Evolutionary conservation across 2,113 vertebrate species (phyloP).

Genomic region (Rhodinocichla rosea): DNA sequence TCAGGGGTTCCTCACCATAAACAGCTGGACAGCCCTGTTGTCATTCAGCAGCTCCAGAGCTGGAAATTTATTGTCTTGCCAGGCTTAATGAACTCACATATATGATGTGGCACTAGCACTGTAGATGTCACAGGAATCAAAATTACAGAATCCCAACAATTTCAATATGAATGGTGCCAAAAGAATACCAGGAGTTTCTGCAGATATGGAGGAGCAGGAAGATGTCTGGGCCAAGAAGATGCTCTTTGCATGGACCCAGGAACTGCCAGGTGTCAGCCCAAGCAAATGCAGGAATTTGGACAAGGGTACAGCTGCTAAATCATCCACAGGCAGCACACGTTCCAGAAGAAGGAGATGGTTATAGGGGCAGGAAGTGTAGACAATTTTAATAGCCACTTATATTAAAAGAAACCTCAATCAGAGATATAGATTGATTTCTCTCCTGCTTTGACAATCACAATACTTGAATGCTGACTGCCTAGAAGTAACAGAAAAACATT

Average conservation of each 20-base stretch:
- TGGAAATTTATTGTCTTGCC: background rate
- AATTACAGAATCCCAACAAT: background rate
- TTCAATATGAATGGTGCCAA: background rate
- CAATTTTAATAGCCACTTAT: background rate
- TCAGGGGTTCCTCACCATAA: background rate
- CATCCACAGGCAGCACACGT: accelerated
- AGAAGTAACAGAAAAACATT: background rate
- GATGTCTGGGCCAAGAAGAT: background rate
- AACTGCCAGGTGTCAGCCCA: background rate
- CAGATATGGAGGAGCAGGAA: background rate
- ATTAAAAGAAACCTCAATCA: background rate
- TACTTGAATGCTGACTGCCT: background rate
- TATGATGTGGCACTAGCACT: background rate
- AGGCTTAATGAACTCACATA: background rate
- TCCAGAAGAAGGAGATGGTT: background rate
- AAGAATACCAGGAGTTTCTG: background rate
- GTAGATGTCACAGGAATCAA: background rate
- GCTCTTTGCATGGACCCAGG: background rate
- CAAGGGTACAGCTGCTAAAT: background rate
- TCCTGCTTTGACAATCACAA: background rate
- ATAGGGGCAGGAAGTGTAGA: background rate
- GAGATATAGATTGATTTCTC: background rate
- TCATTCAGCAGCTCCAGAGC: background rate
- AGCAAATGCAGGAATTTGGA: background rate
- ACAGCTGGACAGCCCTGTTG: background rate